Percentiles rank a stretch among this genome's conserved stretches.
These are phyloP conservation scores for Pilophorus perplexus DNA, from an alignment of 2,888 invertebrate genomes.

Conservation along the genomic window DNA sequence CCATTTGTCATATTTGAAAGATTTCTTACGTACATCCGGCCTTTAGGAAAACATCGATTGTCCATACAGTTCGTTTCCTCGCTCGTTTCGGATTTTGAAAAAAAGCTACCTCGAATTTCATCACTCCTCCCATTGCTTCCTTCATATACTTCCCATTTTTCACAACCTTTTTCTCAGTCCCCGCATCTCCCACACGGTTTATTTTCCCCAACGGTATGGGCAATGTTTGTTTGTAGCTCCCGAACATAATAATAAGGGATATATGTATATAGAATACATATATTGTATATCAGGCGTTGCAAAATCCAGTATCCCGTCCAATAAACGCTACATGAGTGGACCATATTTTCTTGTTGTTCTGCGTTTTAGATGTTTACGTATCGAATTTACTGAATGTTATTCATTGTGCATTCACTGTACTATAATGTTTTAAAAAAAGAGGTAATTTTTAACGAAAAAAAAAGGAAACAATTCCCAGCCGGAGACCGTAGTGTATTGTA, in stretches of 20 bases:
- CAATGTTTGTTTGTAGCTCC: conserved; percentile 26
- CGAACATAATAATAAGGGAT: conserved; percentile 17
- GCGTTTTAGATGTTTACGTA: conserved; percentile 43
- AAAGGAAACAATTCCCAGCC: background rate
- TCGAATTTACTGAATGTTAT: conserved; percentile 27
- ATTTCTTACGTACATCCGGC: too few species aligned
- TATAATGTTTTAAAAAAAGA: conserved; percentile 17
- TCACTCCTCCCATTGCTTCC: too few species aligned
- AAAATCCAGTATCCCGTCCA: conserved; percentile 45
- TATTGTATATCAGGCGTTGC: conserved; percentile 40
- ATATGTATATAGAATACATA: conserved; percentile 1
- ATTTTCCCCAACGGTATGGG: conserved; percentile 8
- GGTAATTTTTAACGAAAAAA: background rate
- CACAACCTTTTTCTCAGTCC: background rate
- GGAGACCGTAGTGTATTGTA: background rate
- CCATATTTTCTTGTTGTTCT: conserved; percentile 44
- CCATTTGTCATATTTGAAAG: too few species aligned
- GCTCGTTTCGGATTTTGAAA: too few species aligned
- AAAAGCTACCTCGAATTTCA: too few species aligned
- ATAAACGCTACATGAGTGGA: conserved; percentile 42
- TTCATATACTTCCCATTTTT: too few species aligned
- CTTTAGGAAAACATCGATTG: too few species aligned
- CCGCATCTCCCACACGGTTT: background rate
- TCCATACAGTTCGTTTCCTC: too few species aligned
- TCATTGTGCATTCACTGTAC: conserved; percentile 22